These are phyloP conservation scores for Echinometra lucunter DNA, from an alignment of 53 echinoderm and acorn worm genomes.

Conservation along the genomic window DNA sequence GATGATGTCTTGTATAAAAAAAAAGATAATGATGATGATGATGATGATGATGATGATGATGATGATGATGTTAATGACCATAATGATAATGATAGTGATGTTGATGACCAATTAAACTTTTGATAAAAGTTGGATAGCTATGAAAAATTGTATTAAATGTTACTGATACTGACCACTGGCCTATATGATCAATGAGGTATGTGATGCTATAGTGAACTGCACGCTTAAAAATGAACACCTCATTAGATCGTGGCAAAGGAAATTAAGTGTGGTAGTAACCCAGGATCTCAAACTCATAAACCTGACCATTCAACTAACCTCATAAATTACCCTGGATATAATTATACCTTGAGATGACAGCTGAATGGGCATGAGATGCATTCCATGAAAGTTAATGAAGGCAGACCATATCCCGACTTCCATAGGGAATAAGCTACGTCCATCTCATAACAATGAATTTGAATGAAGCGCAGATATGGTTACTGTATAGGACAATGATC, in stretches of 20 bases:
- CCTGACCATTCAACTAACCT: background rate
- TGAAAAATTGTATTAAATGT: too few species aligned
- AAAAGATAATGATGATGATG: background rate
- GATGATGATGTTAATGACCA: background rate
- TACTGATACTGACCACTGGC: too few species aligned
- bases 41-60: background rate
- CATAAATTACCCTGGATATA: slow-evolving; percentile 14
- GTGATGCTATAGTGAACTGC: background rate
- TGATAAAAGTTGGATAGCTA: background rate
- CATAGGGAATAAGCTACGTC: background rate
- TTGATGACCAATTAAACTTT: background rate
- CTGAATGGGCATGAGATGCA: background rate
- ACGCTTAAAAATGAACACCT: slow-evolving; percentile 1
- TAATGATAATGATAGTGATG: background rate
- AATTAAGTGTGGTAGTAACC: background rate
- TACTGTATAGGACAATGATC: too few species aligned
- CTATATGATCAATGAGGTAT: background rate
- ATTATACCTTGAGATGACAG: slow-evolving; percentile 7
- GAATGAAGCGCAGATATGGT: too few species aligned
- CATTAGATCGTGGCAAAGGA: background rate
- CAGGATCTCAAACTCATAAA: slow-evolving; percentile 10
- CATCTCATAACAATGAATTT: background rate
- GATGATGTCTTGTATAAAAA: background rate
- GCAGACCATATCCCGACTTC: background rate
- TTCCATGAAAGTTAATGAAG: slow-evolving; percentile 27